Percentiles rank a stretch among this genome's conserved stretches.
Conservation (phyloP, 2,797 vertebrate genomes). For the Hoplostethus atlanticus region DNA sequence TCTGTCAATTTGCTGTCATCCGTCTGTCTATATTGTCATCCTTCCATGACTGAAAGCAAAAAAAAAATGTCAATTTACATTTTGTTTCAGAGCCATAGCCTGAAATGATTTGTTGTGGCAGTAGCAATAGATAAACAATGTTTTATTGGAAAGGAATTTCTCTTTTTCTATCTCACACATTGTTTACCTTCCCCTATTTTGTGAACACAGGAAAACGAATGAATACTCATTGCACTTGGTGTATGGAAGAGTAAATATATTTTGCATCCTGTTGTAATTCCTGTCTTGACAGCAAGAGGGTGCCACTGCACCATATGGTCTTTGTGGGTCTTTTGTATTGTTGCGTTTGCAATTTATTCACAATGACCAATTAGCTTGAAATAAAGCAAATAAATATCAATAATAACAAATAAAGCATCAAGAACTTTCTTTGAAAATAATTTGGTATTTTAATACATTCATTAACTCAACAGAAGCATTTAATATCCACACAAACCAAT, state of each 20-base stretch:
- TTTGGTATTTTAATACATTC: slow-evolving; percentile 42
- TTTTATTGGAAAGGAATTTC: slow-evolving; percentile 28
- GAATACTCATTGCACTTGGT: slow-evolving; percentile 11
- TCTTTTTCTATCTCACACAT: slow-evolving; percentile 27
- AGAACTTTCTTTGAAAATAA: not conserved
- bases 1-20: slow-evolving; percentile 53
- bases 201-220: slow-evolving; percentile 21
- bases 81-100: slow-evolving; percentile 4
- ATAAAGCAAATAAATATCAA: not conserved
- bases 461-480: slow-evolving; percentile 13
- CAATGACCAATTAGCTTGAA: not conserved
- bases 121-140: slow-evolving; percentile 9
- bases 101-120: slow-evolving; percentile 43
- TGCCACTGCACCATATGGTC: not conserved
- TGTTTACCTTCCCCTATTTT: slow-evolving; percentile 15
- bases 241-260: not conserved
- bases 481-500: slow-evolving; percentile 12
- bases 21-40: slow-evolving; percentile 45
- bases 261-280: slow-evolving; percentile 9
- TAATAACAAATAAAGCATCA: not conserved
- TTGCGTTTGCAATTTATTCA: not conserved
- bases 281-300: slow-evolving; percentile 30
- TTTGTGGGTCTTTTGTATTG: not conserved
- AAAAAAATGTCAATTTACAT: slow-evolving; percentile 36
- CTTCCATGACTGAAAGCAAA: slow-evolving; percentile 40